Evolutionary conservation across 2,888 invertebrate genomes (phyloP), one percentile per base, ranked within the genome.

Genomic region (Coleophora flavipennella): DNA sequence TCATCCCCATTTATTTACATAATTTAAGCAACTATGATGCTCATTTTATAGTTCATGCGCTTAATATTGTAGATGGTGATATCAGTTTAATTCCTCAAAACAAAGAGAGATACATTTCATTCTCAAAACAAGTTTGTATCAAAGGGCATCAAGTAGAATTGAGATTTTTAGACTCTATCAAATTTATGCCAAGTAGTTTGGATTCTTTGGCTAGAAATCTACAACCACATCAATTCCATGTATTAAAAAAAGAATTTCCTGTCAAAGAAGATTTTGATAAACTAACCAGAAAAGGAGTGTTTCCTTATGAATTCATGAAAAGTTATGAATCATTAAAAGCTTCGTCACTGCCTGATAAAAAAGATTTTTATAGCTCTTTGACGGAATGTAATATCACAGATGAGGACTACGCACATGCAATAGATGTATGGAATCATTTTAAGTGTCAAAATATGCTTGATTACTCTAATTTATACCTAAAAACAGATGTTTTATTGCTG

Each of bases 51-150:
- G 50, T 63, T 3, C 48, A 45, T 28, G 53, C 52, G 29, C 46
- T 61, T 8, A 53, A 50, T 27, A 48, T 48, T 38, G 36, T 38
- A 41, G 46, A 53, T 6, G 41, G 53, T 12, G 39, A 44, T 12
- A 38, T 55, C 12, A 31, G 46, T 11, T 40, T 54, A 8, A 55
- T 62, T 36, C 49, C 59, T 2, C 44, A 54, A 40, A 58, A 50
- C 35, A 55, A 58, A 41, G 60, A 61, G 46, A 51, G 48, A 45
- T 61, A 59, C 40, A 57, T 60, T 14, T 59, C 58, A 11, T 57
- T 63, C 39, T 44, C 53, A n/a, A 64, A 60, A 48, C 8, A 36
- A 8, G 12, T 51, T 38, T 39, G 6, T 20, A 20, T 20, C 3
- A 6, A 6, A 4, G 20, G 20, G 3, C 3, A 20, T 4, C 20